A percentile compares a stretch with the other conserved stretches of the same genome.
phyloP scores from a whole-genome alignment of 2,113 vertebrate genomes.

The Corapipo altera region DNA sequence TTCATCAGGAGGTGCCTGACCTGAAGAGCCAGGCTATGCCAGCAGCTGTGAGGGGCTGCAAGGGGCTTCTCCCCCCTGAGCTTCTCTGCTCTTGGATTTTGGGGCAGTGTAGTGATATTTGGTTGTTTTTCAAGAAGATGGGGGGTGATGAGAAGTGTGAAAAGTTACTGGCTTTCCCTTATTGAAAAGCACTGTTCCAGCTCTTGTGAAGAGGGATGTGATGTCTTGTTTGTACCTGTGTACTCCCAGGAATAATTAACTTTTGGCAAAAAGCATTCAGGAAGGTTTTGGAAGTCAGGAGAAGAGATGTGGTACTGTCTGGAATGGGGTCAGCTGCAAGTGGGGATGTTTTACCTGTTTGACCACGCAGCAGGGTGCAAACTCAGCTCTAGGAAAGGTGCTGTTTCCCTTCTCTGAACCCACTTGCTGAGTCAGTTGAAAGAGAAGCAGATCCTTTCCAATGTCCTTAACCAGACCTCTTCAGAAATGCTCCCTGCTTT shows the following conservation, averaged over 20 bases:
- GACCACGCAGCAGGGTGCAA: background rate
- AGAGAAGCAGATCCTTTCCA: background rate
- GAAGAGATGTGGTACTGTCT: background rate
- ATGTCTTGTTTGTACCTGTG: background rate
- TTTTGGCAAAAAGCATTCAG: background rate
- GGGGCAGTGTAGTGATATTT: background rate
- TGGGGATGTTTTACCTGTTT: background rate
- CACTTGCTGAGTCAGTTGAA: background rate
- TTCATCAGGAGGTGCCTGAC: background rate
- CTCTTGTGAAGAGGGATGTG: background rate
- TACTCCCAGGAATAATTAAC: background rate
- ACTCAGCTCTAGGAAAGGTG: background rate
- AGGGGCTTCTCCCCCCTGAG: background rate
- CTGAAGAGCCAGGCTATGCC: background rate
- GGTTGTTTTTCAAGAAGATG: background rate
- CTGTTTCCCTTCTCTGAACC: background rate
- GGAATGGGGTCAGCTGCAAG: rapidly evolving
- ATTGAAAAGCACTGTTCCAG: background rate
- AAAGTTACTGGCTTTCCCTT: background rate
- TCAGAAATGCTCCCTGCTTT: background rate
- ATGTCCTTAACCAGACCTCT: background rate
- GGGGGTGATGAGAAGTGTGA: background rate
- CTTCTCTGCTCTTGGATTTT: background rate
- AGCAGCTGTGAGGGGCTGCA: background rate
- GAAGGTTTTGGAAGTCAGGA: background rate